phyloP scores from a whole-genome alignment of 1,140 invertebrate species.

The Pseudomyrmex gracilis region DNA sequence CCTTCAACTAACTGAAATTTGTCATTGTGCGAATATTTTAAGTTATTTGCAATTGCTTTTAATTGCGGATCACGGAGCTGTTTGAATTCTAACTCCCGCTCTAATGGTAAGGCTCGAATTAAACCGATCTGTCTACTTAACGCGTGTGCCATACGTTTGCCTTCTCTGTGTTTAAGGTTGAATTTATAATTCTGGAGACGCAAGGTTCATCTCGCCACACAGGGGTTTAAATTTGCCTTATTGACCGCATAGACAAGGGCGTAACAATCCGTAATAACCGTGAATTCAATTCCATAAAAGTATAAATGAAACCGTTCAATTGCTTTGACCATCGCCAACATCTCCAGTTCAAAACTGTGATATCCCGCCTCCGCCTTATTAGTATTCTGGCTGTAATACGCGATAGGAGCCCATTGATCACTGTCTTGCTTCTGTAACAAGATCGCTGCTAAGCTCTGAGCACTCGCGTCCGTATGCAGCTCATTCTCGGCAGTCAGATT shows the following conservation, averaged over 20 bases:
- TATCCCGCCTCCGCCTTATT: not conserved
- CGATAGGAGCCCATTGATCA: not conserved
- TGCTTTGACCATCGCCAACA: not conserved
- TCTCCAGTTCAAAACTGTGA: slow-evolving; percentile 4
- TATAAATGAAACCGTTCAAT: slow-evolving; percentile 20
- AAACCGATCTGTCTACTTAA: not conserved
- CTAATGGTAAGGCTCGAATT: no score
- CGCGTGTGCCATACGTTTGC: not conserved
- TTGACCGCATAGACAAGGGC: not conserved
- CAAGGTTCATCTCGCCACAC: not conserved
- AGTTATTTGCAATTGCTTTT: no score
- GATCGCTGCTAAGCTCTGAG: not conserved
- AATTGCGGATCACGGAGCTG: no score
- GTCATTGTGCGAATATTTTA: no score
- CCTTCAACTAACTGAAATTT: not conserved
- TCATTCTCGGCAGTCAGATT: no score
- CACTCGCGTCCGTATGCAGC: no score
- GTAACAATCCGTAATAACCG: not conserved
- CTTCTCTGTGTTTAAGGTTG: not conserved
- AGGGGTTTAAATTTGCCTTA: no score
- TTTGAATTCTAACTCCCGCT: no score
- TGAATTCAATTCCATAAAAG: not conserved
- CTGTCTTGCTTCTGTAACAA: not conserved
- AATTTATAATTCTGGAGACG: not conserved
- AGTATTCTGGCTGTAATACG: not conserved